These are phyloP conservation scores for Tachuris rubrigastra DNA, from an alignment of 2,113 vertebrate genomes.

Conservation along the genomic window DNA sequence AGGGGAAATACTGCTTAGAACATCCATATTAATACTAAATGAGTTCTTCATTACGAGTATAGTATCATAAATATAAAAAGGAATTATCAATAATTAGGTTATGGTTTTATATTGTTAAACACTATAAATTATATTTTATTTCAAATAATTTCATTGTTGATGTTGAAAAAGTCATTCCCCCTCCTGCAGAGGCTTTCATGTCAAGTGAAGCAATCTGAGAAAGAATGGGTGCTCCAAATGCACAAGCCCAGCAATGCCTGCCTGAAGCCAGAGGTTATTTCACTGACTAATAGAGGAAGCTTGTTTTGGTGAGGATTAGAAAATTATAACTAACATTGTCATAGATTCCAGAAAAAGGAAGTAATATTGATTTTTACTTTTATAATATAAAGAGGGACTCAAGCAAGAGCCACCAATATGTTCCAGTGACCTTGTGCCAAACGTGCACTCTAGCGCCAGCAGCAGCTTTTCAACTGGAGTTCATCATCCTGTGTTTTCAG, in stretches of 20 bases:
- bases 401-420: background rate
- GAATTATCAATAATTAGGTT: constrained; percentile 48
- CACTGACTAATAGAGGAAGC: background rate
- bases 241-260: background rate
- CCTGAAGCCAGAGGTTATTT: background rate
- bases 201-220: background rate
- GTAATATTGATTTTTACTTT: background rate
- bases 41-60: constrained; percentile 64
- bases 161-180: background rate
- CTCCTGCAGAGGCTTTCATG: background rate
- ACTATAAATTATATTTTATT: constrained; percentile 14
- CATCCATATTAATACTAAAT: constrained; percentile 59
- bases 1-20: constrained; percentile 38
- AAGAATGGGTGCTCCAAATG: background rate
- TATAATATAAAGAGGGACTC: background rate
- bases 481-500: background rate
- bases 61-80: constrained; percentile 49
- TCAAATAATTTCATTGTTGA: background rate
- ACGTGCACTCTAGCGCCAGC: background rate
- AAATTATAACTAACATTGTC: background rate
- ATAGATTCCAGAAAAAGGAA: background rate
- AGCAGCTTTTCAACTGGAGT: background rate
- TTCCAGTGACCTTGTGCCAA: background rate
- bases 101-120: constrained; percentile 58
- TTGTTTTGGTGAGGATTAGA: background rate